Conservation (phyloP, 2,888 invertebrate species). For the Pheosia tremula region DNA sequence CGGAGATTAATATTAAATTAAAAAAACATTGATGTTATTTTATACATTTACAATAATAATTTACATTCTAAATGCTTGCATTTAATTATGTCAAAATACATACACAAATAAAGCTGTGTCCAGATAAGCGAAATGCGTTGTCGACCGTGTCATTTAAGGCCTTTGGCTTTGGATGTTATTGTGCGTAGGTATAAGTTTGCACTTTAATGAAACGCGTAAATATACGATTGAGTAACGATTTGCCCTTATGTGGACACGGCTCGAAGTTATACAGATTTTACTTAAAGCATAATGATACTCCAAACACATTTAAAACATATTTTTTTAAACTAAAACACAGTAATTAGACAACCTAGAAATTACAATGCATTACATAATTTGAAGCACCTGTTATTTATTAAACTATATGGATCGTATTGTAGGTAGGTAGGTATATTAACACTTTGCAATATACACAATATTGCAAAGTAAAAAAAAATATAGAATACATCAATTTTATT, state of each 20-base stretch:
- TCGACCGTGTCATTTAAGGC: neutral
- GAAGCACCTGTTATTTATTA: conserved; percentile 5
- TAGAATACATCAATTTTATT: neutral
- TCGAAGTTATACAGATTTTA: neutral
- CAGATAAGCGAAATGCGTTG: neutral
- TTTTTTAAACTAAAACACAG: neutral
- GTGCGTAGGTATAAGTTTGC: too few relatives aligned
- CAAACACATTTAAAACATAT: too few relatives aligned
- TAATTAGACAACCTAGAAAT: neutral
- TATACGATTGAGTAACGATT: neutral
- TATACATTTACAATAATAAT: neutral
- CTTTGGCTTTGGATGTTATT: too few relatives aligned
- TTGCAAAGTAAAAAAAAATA: too few relatives aligned
- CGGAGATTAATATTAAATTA: too few relatives aligned
- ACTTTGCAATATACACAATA: too few relatives aligned
- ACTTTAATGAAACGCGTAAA: too few relatives aligned
- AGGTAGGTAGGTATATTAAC: too few relatives aligned
- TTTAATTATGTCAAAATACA: neutral
- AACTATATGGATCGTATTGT: neutral
- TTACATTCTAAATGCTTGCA: conserved; percentile 2
- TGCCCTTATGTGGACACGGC: neutral
- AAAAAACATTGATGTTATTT: neutral
- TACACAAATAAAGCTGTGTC: neutral
- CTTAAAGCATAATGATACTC: too few relatives aligned
- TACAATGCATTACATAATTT: neutral